Percentiles rank a stretch among this genome's conserved stretches.
Conservation (phyloP, 2,797 vertebrate species). For the Poecilia velifera region DNA sequence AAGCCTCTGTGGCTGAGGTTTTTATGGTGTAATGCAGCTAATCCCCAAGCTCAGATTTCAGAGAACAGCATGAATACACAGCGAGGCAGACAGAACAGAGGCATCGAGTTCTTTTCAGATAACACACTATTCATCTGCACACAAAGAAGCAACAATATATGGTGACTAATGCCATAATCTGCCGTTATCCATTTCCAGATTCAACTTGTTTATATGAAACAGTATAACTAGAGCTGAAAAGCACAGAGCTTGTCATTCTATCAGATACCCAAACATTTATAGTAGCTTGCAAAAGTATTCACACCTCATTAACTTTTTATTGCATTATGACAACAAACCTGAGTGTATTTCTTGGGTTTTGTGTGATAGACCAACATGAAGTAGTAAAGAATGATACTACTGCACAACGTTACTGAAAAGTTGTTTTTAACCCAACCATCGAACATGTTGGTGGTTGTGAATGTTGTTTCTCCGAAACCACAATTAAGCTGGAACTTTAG, state of each 20-base stretch:
- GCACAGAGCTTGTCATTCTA: not conserved
- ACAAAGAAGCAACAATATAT: not conserved
- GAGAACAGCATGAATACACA: not conserved
- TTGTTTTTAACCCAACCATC: not conserved
- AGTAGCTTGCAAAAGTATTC: not conserved
- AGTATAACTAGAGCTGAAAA: not conserved
- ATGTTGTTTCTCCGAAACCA: not conserved
- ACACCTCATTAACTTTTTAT: not conserved
- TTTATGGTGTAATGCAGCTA: not conserved
- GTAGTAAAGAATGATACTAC: not conserved
- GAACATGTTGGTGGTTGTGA: not conserved
- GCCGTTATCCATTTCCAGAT: not conserved
- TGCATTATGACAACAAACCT: not conserved
- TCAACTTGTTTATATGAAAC: slow-evolving; percentile 1
- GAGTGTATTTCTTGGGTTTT: not conserved
- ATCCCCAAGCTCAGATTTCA: not conserved
- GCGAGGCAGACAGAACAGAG: not conserved
- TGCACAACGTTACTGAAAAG: not conserved
- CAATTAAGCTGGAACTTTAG: not conserved
- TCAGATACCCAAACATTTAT: not conserved
- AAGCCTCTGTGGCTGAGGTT: not conserved
- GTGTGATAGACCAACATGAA: not conserved
- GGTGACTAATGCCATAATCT: not conserved
- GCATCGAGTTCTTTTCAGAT: not conserved
- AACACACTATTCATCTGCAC: not conserved